These are phyloP conservation scores for Malachius bipustulatus DNA, from an alignment of 2,888 invertebrate species.

Conservation along the genomic window DNA sequence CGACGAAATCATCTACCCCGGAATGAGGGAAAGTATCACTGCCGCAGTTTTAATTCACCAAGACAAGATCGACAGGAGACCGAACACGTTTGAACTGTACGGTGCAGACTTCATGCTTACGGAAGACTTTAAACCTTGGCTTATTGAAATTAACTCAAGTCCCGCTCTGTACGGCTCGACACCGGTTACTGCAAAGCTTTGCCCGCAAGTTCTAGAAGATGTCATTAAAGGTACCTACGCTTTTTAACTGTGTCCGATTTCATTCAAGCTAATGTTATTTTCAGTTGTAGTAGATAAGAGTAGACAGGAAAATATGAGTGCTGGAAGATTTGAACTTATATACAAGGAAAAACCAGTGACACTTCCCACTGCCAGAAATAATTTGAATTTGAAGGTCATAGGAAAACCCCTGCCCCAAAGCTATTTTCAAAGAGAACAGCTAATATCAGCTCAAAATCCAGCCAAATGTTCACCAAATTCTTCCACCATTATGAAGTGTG, in stretches of 20 bases:
- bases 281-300: constrained; percentile 42
- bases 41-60: constrained; percentile 71
- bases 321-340: constrained; percentile 46
- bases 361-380: constrained; percentile 9
- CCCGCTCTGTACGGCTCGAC: constrained; percentile 77
- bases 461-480: constrained; percentile 14
- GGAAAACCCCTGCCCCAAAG: background rate
- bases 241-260: too few relatives aligned
- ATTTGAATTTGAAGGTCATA: background rate
- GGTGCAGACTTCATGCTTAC: constrained; percentile 89
- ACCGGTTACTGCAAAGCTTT: constrained; percentile 69
- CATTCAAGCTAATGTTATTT: constrained; percentile 20
- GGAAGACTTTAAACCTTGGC: constrained; percentile 73
- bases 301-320: constrained; percentile 36
- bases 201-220: constrained; percentile 70
- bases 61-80: constrained; percentile 53
- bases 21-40: constrained; percentile 71
- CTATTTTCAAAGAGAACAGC: background rate
- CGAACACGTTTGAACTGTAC: constrained; percentile 77
- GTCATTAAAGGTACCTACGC: constrained; percentile 50
- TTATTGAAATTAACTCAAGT: constrained; percentile 87
- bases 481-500: constrained; percentile 14
- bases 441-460: background rate
- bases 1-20: constrained; percentile 67
- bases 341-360: constrained; percentile 21